Conservation (phyloP, 2,113 vertebrate genomes). For the Labeo rohita region DNA sequence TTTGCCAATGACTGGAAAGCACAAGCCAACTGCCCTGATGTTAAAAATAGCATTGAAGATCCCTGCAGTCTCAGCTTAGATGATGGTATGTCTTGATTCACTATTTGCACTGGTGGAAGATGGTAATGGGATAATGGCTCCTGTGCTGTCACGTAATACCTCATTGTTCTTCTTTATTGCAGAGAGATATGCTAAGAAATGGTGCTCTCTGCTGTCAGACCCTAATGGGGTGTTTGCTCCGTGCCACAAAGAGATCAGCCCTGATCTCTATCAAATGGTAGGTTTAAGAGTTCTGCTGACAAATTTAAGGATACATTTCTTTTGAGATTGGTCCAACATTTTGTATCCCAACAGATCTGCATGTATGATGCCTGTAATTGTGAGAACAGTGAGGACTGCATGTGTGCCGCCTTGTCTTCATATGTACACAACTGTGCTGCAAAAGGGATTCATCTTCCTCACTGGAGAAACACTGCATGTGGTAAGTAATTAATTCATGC, state of each 20-base stretch:
- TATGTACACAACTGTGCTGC: neutral
- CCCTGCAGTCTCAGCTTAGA: neutral
- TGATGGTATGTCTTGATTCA: neutral
- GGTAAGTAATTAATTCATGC: neutral
- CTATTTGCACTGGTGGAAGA: neutral
- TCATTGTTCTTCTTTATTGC: neutral
- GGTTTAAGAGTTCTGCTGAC: neutral
- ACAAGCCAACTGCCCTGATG: neutral
- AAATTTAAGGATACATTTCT: neutral
- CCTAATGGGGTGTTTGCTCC: neutral
- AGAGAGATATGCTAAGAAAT: neutral
- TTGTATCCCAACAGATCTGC: neutral
- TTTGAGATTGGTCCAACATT: neutral
- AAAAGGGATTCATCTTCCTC: neutral
- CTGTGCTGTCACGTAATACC: neutral
- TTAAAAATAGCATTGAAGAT: neutral
- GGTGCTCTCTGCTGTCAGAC: neutral
- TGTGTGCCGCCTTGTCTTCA: neutral
- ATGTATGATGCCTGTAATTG: neutral
- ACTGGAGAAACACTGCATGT: neutral
- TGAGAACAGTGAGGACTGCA: neutral
- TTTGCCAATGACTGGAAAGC: neutral
- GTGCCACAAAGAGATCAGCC: neutral
- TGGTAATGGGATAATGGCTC: neutral
- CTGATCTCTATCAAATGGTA: neutral